Conservation (phyloP, 2,113 vertebrate genomes). For the Antechinus flavipes region DNA sequence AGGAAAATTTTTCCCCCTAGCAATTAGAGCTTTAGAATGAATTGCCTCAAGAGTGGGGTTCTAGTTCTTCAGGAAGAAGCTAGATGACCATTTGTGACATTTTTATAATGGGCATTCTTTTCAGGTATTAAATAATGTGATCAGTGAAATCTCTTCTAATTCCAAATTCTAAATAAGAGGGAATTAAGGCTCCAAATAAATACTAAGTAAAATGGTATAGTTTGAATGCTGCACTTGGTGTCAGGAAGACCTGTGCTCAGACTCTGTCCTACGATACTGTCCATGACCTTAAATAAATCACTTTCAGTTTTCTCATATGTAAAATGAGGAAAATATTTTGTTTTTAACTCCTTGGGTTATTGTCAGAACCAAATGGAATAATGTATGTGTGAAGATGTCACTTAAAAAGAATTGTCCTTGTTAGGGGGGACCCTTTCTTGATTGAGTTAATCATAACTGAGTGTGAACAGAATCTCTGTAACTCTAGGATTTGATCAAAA, state of each 20-base stretch:
- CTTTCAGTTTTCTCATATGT: neutral
- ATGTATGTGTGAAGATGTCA: neutral
- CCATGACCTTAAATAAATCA: neutral
- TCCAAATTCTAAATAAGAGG: neutral
- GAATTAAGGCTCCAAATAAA: neutral
- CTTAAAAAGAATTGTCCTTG: neutral
- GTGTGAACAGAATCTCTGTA: neutral
- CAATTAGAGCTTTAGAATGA: neutral
- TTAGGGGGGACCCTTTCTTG: neutral
- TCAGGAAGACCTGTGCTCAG: neutral
- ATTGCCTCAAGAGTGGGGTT: too few relatives aligned
- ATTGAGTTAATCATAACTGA: neutral
- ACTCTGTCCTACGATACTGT: neutral
- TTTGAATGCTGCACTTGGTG: neutral
- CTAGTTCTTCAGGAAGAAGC: too few relatives aligned
- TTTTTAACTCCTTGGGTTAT: neutral
- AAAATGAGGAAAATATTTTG: neutral
- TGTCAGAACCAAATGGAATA: neutral
- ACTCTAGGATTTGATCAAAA: neutral
- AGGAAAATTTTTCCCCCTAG: neutral
- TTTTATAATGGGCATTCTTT: neutral
- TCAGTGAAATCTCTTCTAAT: neutral
- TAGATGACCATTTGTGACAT: neutral
- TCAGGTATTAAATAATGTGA: neutral
- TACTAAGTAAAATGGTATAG: neutral